A percentile compares a stretch with the other conserved stretches of the same genome.
Evolutionary conservation across 2,113 vertebrate genomes (phyloP).

Genomic region (Hiodon tergisus): DNA sequence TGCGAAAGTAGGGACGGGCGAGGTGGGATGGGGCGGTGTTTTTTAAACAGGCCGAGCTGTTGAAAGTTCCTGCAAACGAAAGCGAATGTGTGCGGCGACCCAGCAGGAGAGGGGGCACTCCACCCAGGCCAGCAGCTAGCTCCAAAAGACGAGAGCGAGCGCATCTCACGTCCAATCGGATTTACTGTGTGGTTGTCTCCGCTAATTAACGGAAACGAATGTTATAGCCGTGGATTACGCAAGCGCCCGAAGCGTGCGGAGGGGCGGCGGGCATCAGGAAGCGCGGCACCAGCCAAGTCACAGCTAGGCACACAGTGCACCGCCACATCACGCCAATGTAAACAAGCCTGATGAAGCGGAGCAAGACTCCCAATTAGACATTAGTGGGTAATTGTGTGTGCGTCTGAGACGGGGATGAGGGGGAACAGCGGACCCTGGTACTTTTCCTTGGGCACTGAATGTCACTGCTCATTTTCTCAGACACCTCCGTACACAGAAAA

Average conservation of each 20-base stretch:
- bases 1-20: background rate
- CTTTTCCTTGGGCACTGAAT: constrained; percentile 61
- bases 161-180: constrained; percentile 58
- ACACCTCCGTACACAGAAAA: constrained; percentile 47
- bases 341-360: constrained; percentile 66
- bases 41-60: constrained; percentile 13
- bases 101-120: constrained; percentile 20
- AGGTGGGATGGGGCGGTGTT: background rate
- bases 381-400: constrained; percentile 66
- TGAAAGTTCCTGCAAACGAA: constrained; percentile 22
- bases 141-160: constrained; percentile 42
- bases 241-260: constrained; percentile 50
- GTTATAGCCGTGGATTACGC: constrained; percentile 65
- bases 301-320: constrained; percentile 61
- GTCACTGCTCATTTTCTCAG: constrained; percentile 54
- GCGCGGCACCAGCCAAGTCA: constrained; percentile 69
- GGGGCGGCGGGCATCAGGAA: constrained; percentile 59
- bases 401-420: constrained; percentile 33
- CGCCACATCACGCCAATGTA: constrained; percentile 68
- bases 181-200: constrained; percentile 60
- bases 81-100: constrained; percentile 43
- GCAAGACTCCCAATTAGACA: constrained; percentile 70
- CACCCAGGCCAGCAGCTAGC: constrained; percentile 24
- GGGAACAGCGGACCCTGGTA: constrained; percentile 60
- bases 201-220: constrained; percentile 70